These are phyloP conservation scores for Ormia ochracea DNA, from an alignment of 2,888 invertebrate genomes.

Conservation along the genomic window DNA sequence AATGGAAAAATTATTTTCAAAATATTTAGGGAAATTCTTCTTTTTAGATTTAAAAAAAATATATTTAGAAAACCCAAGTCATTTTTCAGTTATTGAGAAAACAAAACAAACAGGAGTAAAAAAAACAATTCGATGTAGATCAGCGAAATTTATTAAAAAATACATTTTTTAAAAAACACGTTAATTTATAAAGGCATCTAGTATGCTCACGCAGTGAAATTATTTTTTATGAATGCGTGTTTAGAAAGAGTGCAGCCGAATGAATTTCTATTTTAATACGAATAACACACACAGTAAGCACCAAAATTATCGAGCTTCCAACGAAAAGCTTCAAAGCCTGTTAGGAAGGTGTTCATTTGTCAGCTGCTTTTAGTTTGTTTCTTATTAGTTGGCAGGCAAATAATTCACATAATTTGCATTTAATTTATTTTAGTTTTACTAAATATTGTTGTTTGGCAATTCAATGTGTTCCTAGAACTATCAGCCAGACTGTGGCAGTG, in stretches of 20 bases:
- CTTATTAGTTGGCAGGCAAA: no score
- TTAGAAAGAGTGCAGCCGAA: neutral
- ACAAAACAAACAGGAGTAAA: neutral
- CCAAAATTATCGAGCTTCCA: no score
- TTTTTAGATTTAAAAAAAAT: no score
- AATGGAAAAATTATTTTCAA: no score
- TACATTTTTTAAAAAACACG: neutral
- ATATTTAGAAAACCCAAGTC: neutral
- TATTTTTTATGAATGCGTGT: neutral
- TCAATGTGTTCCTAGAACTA: neutral
- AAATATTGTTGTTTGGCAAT: neutral
- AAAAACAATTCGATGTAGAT: conserved; percentile 4
- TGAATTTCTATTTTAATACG: neutral
- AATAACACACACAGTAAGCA: no score
- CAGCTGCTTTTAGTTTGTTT: no score
- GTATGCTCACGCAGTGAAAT: neutral
- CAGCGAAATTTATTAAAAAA: neutral
- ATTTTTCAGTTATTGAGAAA: neutral
- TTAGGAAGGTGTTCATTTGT: no score
- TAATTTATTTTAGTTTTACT: no score
- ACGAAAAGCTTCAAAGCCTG: no score
- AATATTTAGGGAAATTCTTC: no score
- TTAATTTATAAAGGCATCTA: neutral
- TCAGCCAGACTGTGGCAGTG: neutral
- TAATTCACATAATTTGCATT: no score